Evolutionary conservation across 2,797 vertebrate species (phyloP).

Genomic region (Xenentodon cancila): DNA sequence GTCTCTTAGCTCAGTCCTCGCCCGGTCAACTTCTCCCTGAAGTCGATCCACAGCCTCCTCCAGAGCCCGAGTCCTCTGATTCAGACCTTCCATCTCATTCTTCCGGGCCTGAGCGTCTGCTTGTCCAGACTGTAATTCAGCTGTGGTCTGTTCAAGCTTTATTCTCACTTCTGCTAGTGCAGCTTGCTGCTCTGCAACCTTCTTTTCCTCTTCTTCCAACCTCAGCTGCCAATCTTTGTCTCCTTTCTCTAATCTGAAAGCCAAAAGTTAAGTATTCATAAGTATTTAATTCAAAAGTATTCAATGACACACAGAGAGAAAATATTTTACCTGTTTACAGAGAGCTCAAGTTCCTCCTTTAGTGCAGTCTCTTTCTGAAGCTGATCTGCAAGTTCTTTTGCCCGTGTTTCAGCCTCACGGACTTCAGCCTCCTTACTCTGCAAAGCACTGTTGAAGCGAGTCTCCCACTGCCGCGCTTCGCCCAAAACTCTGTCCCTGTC

Average conservation of each 20-base stretch:
- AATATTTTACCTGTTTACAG: slow-evolving; percentile 74
- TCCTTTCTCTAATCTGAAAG: slow-evolving; percentile 83
- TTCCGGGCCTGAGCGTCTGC: slow-evolving; percentile 71
- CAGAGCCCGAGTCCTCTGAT: slow-evolving; percentile 77
- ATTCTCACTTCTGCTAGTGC: slow-evolving; percentile 80
- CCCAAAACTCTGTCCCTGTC: slow-evolving; percentile 95
- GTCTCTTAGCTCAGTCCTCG: slow-evolving; percentile 78
- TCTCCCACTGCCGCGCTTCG: slow-evolving; percentile 93
- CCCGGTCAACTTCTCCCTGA: slow-evolving; percentile 76
- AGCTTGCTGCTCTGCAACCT: slow-evolving; percentile 73
- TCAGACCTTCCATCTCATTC: slow-evolving; percentile 79
- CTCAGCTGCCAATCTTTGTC: slow-evolving; percentile 80
- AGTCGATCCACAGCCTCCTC: slow-evolving; percentile 83
- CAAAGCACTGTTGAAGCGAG: slow-evolving; percentile 87
- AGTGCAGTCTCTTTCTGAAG: slow-evolving; percentile 80
- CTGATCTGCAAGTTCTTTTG: slow-evolving; percentile 82
- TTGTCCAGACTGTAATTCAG: slow-evolving; percentile 73
- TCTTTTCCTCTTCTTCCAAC: slow-evolving; percentile 76
- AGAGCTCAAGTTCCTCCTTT: slow-evolving; percentile 84
- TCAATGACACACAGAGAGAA: background rate
- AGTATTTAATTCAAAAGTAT: too few species aligned
- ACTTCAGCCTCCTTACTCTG: slow-evolving; percentile 92
- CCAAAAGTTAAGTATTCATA: background rate
- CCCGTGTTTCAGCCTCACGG: slow-evolving; percentile 82
- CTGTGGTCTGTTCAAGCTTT: slow-evolving; percentile 72